phyloP scores from a whole-genome alignment of 2,888 invertebrate genomes.

The Drosophila emarginata region DNA sequence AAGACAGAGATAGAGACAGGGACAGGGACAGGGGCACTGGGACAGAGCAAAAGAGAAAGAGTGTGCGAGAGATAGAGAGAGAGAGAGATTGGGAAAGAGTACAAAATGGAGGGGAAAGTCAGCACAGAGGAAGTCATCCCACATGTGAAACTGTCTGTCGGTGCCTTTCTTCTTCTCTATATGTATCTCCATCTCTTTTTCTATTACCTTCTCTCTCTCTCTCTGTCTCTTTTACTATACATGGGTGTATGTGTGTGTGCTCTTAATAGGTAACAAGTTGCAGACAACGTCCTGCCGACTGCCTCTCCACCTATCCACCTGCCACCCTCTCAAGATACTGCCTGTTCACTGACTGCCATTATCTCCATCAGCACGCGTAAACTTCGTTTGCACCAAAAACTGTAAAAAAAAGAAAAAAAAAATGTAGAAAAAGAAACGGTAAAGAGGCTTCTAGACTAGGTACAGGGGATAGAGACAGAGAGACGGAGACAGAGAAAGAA shows the following conservation, averaged over 20 bases:
- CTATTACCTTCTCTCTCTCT: background rate
- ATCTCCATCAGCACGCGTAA: constrained; percentile 71
- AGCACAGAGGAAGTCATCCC: constrained; percentile 45
- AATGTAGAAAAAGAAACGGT: constrained; percentile 13
- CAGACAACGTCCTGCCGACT: constrained; percentile 41
- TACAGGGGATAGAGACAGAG: background rate
- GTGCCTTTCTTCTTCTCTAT: background rate
- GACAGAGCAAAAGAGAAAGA: too few relatives aligned
- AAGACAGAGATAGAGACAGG: constrained; percentile 24
- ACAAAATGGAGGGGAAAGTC: background rate
- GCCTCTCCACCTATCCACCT: background rate
- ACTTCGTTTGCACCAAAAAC: constrained; percentile 62
- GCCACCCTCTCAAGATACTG: constrained; percentile 10
- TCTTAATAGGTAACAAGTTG: constrained; percentile 49
- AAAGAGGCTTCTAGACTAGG: constrained; percentile 14
- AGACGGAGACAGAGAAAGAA: too few relatives aligned
- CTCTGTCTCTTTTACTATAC: background rate
- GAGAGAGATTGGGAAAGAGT: background rate
- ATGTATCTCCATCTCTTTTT: background rate
- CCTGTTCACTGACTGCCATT: constrained; percentile 58
- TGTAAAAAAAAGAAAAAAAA: constrained; percentile 10
- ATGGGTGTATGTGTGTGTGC: constrained; percentile 21
- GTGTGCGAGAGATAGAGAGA: background rate
- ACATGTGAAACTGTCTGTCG: constrained; percentile 12
- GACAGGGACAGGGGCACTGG: background rate